Base-by-base conservation (phyloP, 1,140 invertebrate genomes). In the Arctopsyche grandis region DNA sequence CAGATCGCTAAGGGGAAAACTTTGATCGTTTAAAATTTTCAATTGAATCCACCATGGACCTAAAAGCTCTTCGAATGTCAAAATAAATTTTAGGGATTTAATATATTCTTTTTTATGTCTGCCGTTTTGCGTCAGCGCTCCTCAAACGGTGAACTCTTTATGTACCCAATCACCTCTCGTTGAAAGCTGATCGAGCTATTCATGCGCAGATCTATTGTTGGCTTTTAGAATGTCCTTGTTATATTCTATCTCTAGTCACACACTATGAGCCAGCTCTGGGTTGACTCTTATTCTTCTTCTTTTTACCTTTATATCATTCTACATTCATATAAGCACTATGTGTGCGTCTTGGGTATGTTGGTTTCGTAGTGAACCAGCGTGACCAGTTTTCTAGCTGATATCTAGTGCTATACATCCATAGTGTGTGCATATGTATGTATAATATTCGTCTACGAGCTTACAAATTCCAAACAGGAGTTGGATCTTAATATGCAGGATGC, bases 1-100 rank as follows among this genome's bases (percentile, higher is more conserved):
- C 14, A 12, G 63, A 26, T 24, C 24, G 24, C 63, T 66, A 14
- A 22, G 24, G 63, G 63, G 63, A 66, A 66, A 66, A 66, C 19
- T 66, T 66, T 66, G 63, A 66, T 29, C 63, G 63, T 66, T 66
- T 66, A 66, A 66, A 66, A 66, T 66, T 66, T 66, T 66, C 21
- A 22, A 24, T 66, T 66, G 24, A 66, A 66, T 60, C 19, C 56
- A 16, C 9, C 16, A 60, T 60, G 21, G 19, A 21, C 56, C 56
- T 9, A n/a, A 60, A 60, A 60, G 56, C 56, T 60, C 56, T 38
- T 38, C 7, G 29, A 38, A 7, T 38, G 29, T 38, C 29, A 38
- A 1, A 38, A 38, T 38, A 38, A 38, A 38, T 38, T 38, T 38
- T 38, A 38, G 29, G n/a, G 29, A 38, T 38, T 38, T 38, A 38